These are phyloP conservation scores for Elymnias hypermnestra DNA, from an alignment of 1,140 invertebrate genomes.

Conservation along the genomic window DNA sequence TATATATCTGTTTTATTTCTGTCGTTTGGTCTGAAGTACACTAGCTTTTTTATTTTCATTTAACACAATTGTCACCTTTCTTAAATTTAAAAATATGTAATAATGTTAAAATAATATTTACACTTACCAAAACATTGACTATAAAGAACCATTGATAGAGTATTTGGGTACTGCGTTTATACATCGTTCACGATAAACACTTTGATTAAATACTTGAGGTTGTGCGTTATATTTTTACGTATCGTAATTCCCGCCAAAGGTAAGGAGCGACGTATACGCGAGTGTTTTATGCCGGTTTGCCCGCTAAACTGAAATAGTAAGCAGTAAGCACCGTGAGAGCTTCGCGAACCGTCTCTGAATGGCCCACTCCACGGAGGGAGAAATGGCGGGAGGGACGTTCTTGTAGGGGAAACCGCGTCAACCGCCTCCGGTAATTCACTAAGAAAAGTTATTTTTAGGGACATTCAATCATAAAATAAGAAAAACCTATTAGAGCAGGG, in stretches of 20 bases:
- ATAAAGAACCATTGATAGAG: conserved; percentile 34
- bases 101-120: no score
- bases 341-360: conserved; percentile 68
- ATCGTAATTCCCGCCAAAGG: conserved; percentile 53
- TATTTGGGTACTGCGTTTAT: conserved; percentile 10
- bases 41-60: no score
- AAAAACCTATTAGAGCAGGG: conserved; percentile 34
- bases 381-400: conserved; percentile 63
- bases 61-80: no score
- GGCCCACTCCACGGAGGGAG: conserved; percentile 66
- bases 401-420: conserved; percentile 66
- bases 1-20: no score
- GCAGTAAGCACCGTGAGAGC: conserved; percentile 57
- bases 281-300: conserved; percentile 50
- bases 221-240: conserved; percentile 25
- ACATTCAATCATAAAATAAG: conserved; percentile 47
- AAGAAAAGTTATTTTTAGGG: conserved; percentile 72
- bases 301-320: conserved; percentile 69
- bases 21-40: no score
- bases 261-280: conserved; percentile 36
- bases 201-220: conserved; percentile 35
- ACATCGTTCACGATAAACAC: conserved; percentile 53
- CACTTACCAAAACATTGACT: conserved; percentile 57
- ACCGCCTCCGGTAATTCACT: conserved; percentile 69
- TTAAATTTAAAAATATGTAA: no score